Evolutionary conservation across 2,113 vertebrate genomes (phyloP), one percentile per base, ranked within the genome.

Genomic region (Condylura cristata): DNA sequence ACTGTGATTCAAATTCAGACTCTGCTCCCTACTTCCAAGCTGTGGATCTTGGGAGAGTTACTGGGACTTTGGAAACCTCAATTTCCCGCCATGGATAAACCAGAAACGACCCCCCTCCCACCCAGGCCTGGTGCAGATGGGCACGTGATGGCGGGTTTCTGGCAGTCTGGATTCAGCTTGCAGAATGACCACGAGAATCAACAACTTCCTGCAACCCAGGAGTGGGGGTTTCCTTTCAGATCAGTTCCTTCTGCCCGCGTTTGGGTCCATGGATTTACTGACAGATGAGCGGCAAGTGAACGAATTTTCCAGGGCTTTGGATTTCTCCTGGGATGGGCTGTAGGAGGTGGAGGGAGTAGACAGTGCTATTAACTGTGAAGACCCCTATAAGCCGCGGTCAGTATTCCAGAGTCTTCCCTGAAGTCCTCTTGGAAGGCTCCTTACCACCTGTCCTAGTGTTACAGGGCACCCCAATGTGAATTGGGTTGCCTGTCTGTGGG

Each of bases 141-240:
- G 3, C 34, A 5, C 0, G 9, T 8, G 51, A 28, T 4, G 0
- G 14, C n/a, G 30, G 53, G 20, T 22, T 56, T 28, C 28, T 51
- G 46, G 58, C 32, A 5, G 41, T 18, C n/a, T 28, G 20, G 22
- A 30, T 44, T 8, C 58, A 68, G 12, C 18, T 37, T 76, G 48
- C 66, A 6, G 24, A 60, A 32, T 51, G 41, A 51, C 85, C 44
- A 39, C 63, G n/a, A 17, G 34, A 80, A 41, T 30, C 2, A 30
- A 22, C 24, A 30, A n/a, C 44, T 58, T 20, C 65, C 24, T 32
- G n/a, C 24, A n/a, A 48, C 28, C 48, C 34, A 56, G 48, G 89
- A 8, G 46, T 63, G 70, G 46, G 37, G 28, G 37, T 44, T 86
- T 76, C 46, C 53, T 66, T 87, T 94, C 70, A 34, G 46, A 76